A percentile compares a stretch with the other conserved stretches of the same genome.
Evolutionary conservation across 2,797 vertebrate species (phyloP).

Genomic region (Novumbra hubbsi): DNA sequence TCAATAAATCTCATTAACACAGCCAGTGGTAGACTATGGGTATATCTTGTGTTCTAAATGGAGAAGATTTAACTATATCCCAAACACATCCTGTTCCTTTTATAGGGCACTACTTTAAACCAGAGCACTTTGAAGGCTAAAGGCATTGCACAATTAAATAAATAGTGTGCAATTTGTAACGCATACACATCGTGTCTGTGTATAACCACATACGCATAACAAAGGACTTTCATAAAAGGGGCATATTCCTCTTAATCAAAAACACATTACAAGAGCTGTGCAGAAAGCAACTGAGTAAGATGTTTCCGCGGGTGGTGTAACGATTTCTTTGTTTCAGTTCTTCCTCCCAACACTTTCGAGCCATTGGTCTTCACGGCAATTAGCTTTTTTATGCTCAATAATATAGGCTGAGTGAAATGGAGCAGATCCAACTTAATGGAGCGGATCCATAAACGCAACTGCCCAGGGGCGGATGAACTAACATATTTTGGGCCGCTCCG

Average conservation of each 20-base stretch:
- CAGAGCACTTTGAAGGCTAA: background rate
- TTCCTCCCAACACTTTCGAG: background rate
- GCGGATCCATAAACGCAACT: slow-evolving; percentile 37
- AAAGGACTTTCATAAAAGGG: too few species aligned
- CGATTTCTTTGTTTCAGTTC: background rate
- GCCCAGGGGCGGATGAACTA: too few species aligned
- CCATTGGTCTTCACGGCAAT: background rate
- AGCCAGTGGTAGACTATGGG: background rate
- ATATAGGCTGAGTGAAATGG: background rate
- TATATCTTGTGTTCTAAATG: background rate
- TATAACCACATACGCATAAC: too few species aligned
- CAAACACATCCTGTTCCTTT: background rate
- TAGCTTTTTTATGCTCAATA: background rate
- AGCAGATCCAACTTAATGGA: slow-evolving; percentile 39
- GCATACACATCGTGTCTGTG: too few species aligned
- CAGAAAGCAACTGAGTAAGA: background rate
- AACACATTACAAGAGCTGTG: background rate
- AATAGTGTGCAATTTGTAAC: too few species aligned
- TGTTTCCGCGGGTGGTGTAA: background rate
- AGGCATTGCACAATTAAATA: too few species aligned
- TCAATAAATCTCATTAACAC: background rate
- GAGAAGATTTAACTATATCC: background rate
- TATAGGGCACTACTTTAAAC: background rate
- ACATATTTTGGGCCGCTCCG: too few species aligned
- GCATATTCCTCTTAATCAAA: background rate